phyloP scores from a whole-genome alignment of 2,888 invertebrate species.

The Frankliniella intonsa region DNA sequence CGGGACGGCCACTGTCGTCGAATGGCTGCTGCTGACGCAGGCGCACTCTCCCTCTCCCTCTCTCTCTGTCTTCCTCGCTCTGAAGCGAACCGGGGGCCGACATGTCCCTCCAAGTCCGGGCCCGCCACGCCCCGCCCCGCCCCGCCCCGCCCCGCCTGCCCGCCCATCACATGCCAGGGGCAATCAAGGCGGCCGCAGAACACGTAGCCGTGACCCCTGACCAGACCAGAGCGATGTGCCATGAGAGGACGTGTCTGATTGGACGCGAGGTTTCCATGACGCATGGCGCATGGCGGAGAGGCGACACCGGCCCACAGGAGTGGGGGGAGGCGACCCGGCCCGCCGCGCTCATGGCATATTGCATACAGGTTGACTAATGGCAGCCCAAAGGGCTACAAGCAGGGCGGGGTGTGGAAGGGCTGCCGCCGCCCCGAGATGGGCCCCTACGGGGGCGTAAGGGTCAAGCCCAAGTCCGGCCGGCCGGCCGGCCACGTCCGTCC shows the following conservation, averaged over 20 bases:
- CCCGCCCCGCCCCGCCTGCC: no score
- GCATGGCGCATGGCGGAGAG: neutral
- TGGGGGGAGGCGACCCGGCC: neutral
- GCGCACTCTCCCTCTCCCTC: no score
- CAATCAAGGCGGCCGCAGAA: no score
- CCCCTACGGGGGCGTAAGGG: neutral
- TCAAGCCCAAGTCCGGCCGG: neutral
- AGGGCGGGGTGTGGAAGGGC: neutral
- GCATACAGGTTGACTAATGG: no score
- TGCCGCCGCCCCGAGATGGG: neutral
- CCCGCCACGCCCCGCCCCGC: no score
- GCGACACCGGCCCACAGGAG: neutral
- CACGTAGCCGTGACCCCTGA: constrained; percentile 22
- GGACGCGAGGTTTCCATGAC: constrained; percentile 14
- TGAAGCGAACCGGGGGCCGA: no score
- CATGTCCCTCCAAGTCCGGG: no score
- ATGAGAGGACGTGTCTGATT: constrained; percentile 23
- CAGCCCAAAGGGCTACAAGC: no score
- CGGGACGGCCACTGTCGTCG: no score
- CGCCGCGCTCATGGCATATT: neutral
- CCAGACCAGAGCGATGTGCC: constrained; percentile 7
- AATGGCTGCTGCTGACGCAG: no score
- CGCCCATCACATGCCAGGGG: no score
- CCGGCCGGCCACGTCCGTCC: constrained; percentile 2
- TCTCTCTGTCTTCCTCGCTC: no score